Percentiles rank a stretch among this genome's conserved stretches.
Evolutionary conservation across 2,113 vertebrate species (phyloP).

Genomic region (Oreochromis niloticus): DNA sequence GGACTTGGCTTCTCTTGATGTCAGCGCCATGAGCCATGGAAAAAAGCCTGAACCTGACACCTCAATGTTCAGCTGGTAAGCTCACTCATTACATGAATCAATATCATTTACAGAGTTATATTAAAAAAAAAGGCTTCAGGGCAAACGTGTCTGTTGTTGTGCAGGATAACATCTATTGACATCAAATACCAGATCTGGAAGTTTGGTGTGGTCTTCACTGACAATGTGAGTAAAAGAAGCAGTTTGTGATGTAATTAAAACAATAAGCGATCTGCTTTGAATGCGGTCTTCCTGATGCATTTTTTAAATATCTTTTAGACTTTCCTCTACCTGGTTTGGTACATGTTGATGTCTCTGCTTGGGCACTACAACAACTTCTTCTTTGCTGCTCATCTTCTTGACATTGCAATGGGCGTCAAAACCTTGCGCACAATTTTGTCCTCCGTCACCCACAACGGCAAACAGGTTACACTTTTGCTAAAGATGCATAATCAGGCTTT

Average conservation of each 20-base stretch:
- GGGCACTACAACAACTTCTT: conserved; percentile 97
- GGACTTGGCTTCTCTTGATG: conserved; percentile 85
- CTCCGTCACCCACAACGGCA: conserved; percentile 92
- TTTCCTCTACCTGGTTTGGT: conserved; percentile 85
- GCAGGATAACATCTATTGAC: conserved; percentile 87
- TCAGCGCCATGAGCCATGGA: conserved; percentile 80
- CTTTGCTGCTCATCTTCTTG: conserved; percentile 85
- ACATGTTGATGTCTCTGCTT: conserved; percentile 85
- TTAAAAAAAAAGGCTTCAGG: neutral
- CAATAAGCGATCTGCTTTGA: neutral
- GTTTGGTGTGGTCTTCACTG: conserved; percentile 89
- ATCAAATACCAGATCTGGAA: conserved; percentile 96
- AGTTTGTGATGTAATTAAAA: neutral
- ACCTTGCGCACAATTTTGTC: conserved; percentile 89
- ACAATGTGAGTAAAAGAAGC: conserved; percentile 78
- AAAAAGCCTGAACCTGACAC: conserved; percentile 79
- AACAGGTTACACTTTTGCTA: conserved; percentile 77
- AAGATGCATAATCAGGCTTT: neutral
- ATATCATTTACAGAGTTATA: neutral
- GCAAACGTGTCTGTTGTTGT: neutral
- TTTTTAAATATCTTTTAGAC: conserved; percentile 20
- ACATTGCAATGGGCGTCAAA: conserved; percentile 93
- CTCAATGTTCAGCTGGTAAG: conserved; percentile 81
- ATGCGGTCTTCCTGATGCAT: neutral
- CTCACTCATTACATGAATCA: neutral